Evolutionary conservation across 2,888 invertebrate species (phyloP), one percentile per base, ranked within the genome.

Genomic region (Aporophyla lueneburgensis): DNA sequence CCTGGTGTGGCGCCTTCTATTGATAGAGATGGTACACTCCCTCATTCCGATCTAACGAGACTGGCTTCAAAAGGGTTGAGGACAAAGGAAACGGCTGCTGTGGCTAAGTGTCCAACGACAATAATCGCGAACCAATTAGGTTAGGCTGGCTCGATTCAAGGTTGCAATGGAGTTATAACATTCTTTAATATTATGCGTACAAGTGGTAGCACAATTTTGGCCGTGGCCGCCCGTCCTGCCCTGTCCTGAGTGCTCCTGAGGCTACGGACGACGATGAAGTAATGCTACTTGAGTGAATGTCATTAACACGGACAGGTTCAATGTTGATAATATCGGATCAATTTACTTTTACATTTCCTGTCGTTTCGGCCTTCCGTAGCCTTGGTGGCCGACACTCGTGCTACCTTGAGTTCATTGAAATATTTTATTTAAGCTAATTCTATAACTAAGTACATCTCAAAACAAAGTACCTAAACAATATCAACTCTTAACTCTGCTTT

Each of bases 341-440:
- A 70, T 62, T 49, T n/a, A 58, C 61, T 80, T 54, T 71, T 77
- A 81, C 54, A 76, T 81, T 80, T 81, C 82, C 77, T 71, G 71
- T 33, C 58, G 9, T 65, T 43, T 27, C 69, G 66, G 61, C 65
- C 69, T 76, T 69, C 49, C 21, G 16, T 46, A 19, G 54, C 1
- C 27, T 59, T 40, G 59, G 21, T 4, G 21, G 53, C 40, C 14
- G 33, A n/a, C 21, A 54, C 33, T 69, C 46, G 19, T 24, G 10
- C n/a, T 58, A 59, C 58, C 27, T 76, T 51, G 49, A 56, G 14
- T 24, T n/a, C 10, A 43, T 54, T 71, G 4, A 71, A 71, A 40
- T 46, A 70, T 33, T 27, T 58, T 19, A 61, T 61, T 61, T n/a
- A 19, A 43, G 16, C 21, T 43, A 21, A 46, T 5, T 54, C 19